Conservation (phyloP, 2,797 vertebrate genomes). For the Agapornis canus region DNA sequence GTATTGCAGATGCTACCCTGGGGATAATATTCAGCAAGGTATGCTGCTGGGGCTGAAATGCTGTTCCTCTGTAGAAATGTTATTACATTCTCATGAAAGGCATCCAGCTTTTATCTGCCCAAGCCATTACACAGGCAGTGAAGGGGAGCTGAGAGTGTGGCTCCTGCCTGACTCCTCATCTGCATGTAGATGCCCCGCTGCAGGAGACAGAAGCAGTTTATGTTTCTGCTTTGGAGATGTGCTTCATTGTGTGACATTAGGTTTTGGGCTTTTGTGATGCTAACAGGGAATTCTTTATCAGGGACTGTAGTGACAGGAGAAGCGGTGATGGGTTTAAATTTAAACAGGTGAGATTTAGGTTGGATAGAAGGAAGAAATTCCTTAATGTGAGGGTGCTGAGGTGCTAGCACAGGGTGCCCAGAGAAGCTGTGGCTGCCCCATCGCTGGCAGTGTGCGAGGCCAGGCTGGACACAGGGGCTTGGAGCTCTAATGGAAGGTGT, state of each 20-base stretch:
- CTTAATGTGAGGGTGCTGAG: neutral
- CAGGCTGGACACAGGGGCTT: neutral
- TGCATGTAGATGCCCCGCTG: neutral
- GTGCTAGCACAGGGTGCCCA: neutral
- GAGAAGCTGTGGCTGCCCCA: neutral
- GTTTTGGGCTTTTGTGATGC: neutral
- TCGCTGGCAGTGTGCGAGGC: neutral
- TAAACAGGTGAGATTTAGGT: neutral
- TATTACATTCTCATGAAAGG: neutral
- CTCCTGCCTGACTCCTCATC: neutral
- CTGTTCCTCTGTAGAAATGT: neutral
- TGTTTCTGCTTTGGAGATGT: neutral
- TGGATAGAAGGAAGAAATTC: neutral
- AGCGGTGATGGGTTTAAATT: neutral
- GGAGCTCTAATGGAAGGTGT: neutral
- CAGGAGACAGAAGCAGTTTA: neutral
- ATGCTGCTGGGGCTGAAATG: neutral
- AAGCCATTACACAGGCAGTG: neutral
- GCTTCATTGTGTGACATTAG: neutral
- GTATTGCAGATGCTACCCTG: slow-evolving; percentile 14
- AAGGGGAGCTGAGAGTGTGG: neutral
- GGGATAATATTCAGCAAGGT: slow-evolving; percentile 1
- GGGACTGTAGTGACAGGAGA: neutral
- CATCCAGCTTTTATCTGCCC: neutral
- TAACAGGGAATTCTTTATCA: neutral